These are phyloP conservation scores for Laupala kohalensis DNA, from an alignment of 1,140 invertebrate genomes.

Conservation along the genomic window DNA sequence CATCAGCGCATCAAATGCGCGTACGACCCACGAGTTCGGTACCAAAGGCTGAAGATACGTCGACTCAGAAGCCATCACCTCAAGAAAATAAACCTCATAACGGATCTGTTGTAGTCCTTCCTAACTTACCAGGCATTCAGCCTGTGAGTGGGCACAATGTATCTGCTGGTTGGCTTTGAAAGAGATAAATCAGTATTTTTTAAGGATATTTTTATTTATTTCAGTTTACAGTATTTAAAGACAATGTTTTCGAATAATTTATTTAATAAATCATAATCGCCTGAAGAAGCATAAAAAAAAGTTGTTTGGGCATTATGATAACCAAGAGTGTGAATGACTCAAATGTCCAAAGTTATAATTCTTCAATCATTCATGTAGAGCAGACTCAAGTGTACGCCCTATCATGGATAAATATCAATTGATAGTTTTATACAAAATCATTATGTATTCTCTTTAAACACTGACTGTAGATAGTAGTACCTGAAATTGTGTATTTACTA, in stretches of 20 bases:
- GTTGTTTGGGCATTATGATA: not conserved
- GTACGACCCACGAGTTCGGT: not conserved
- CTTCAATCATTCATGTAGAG: not conserved
- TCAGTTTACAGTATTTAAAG: not conserved
- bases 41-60: not conserved
- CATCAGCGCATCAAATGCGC: slow-evolving; percentile 6
- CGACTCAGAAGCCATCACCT: not conserved
- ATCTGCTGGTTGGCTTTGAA: slow-evolving; percentile 45
- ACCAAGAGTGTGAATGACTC: not conserved
- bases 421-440: not conserved
- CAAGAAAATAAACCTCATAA: slow-evolving; percentile 24
- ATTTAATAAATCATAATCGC: not conserved
- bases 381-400: not conserved
- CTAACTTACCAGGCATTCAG: slow-evolving; percentile 44
- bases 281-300: not conserved
- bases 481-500: not conserved
- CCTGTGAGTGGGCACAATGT: slow-evolving; percentile 46
- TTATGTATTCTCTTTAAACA: not conserved
- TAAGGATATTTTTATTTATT: not conserved
- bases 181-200: not conserved
- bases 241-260: not conserved
- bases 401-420: not conserved
- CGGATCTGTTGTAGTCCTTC: slow-evolving; percentile 33
- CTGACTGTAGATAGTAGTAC: not conserved
- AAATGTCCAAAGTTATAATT: not conserved